Percentiles rank a stretch among this genome's conserved stretches.
Evolutionary conservation across 2,113 vertebrate species (phyloP).

Genomic region (Rattus norvegicus): GRCr8 NC_086022.1:66289001-66289500

Average conservation of each 20-base stretch:
- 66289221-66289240: not conserved
- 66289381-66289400: not conserved
- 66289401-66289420: not conserved
- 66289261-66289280: not conserved
- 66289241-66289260: not conserved
- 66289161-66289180: not conserved
- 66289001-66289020: not conserved
- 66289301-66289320: not conserved
- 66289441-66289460: not conserved
- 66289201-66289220: not conserved
- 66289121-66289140: constrained; percentile 5
- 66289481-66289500: not conserved
- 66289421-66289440: not conserved
- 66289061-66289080: not conserved
- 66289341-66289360: not conserved
- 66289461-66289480: not conserved
- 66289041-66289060: not conserved
- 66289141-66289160: not conserved
- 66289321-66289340: not conserved
- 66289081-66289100: not conserved
- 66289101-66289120: not conserved
- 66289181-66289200: not conserved
- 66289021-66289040: not conserved
- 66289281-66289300: not conserved
- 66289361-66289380: not conserved